Conservation (phyloP, 2,113 vertebrate genomes). For the Hemiscyllium ocellatum region DNA sequence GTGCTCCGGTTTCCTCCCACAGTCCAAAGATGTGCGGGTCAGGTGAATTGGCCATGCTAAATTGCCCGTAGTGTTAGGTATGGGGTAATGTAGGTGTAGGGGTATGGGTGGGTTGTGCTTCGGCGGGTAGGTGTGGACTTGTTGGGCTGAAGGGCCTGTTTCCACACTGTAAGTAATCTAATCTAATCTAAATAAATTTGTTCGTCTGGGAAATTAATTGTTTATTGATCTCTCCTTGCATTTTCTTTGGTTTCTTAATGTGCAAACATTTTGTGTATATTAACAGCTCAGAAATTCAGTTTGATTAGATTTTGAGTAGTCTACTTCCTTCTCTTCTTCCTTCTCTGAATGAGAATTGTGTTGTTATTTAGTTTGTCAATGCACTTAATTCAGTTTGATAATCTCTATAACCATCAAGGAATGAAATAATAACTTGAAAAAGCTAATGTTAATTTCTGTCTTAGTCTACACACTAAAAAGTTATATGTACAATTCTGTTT, state of each 20-base stretch:
- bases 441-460: neutral
- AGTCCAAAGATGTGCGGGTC: too few relatives aligned
- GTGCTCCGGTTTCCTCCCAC: too few relatives aligned
- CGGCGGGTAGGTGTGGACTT: too few relatives aligned
- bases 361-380: neutral
- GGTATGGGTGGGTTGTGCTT: too few relatives aligned
- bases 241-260: constrained; percentile 1
- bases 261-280: neutral
- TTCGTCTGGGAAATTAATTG: neutral
- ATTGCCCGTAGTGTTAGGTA: too few relatives aligned
- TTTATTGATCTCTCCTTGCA: neutral
- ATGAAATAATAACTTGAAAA: neutral
- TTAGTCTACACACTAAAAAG: neutral
- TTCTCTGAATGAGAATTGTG: neutral
- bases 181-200: too few relatives aligned
- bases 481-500: neutral
- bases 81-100: too few relatives aligned
- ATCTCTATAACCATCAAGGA: neutral
- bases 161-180: too few relatives aligned
- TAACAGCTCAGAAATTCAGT: neutral
- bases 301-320: neutral
- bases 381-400: neutral
- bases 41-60: too few relatives aligned
- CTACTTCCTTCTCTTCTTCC: neutral
- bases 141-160: too few relatives aligned